phyloP scores from a whole-genome alignment of 2,888 invertebrate species.

The Empis livida region DNA sequence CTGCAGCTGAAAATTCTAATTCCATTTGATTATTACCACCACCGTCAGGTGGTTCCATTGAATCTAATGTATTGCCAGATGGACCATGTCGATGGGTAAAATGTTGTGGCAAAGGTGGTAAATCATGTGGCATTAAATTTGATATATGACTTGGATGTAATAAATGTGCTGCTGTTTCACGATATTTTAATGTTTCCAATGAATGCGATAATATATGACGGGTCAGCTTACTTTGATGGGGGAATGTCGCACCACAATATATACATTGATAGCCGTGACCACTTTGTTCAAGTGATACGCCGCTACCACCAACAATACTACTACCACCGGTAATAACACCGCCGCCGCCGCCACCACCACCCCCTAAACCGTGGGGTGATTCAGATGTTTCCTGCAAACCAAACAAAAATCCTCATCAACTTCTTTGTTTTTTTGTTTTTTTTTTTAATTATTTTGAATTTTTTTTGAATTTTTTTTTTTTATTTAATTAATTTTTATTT shows the following conservation, averaged over 20 bases:
- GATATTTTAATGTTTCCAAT: slow-evolving; percentile 75
- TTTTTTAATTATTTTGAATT: slow-evolving; percentile 17
- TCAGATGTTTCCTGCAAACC: slow-evolving; percentile 77
- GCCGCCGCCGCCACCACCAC: slow-evolving; percentile 22
- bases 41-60: slow-evolving; percentile 32
- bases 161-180: slow-evolving; percentile 49
- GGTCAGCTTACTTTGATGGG: slow-evolving; percentile 83
- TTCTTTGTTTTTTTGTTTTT: slow-evolving; percentile 42
- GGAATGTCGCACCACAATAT: slow-evolving; percentile 80
- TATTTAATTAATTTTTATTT: slow-evolving; percentile 13
- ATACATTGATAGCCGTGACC: slow-evolving; percentile 57
- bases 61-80: slow-evolving; percentile 13
- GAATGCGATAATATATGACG: slow-evolving; percentile 81
- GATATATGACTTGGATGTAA: slow-evolving; percentile 53
- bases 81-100: slow-evolving; percentile 26
- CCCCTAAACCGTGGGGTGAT: slow-evolving; percentile 52
- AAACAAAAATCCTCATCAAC: slow-evolving; percentile 81
- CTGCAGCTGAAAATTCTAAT: slow-evolving; percentile 19
- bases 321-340: slow-evolving; percentile 17
- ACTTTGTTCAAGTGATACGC: slow-evolving; percentile 14
- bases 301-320: slow-evolving; percentile 12
- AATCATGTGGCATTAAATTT: slow-evolving; percentile 33
- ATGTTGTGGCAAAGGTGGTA: slow-evolving; percentile 29
- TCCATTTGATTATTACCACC: slow-evolving; percentile 11
- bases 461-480: slow-evolving; percentile 15